Conservation (phyloP, 2,113 vertebrate genomes). For the Oncorhynchus kisutch region DNA sequence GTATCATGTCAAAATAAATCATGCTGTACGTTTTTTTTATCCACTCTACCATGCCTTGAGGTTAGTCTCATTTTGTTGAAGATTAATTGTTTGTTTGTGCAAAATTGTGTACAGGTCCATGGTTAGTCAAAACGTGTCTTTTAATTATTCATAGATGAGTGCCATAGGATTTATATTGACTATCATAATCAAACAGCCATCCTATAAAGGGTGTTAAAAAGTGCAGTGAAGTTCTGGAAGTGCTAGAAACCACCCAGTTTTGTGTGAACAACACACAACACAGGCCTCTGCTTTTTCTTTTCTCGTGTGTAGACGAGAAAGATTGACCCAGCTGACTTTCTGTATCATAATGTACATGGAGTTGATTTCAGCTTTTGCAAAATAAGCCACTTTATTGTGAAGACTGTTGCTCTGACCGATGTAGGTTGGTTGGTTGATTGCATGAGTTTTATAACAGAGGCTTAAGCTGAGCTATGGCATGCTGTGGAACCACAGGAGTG, state of each 20-base stretch:
- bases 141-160: conserved; percentile 16
- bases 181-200: conserved; percentile 8
- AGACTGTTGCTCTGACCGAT: conserved; percentile 25
- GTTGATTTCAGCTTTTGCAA: neutral
- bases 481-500: conserved; percentile 21
- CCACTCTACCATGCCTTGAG: neutral
- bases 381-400: conserved; percentile 37
- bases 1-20: neutral
- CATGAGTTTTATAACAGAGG: conserved; percentile 39
- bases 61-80: neutral
- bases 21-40: neutral
- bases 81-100: neutral
- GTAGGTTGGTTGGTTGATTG: conserved; percentile 28
- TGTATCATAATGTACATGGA: conserved; percentile 38
- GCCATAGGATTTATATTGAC: neutral
- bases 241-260: conserved; percentile 7
- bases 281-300: conserved; percentile 27
- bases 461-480: conserved; percentile 7
- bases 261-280: neutral
- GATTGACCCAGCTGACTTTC: conserved; percentile 1
- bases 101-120: neutral
- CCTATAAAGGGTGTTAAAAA: neutral
- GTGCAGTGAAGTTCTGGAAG: conserved; percentile 24
- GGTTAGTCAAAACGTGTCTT: neutral
- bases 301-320: conserved; percentile 13